Evolutionary conservation across 2,797 vertebrate genomes (phyloP).

Genomic region (Eulemur albifrons): DNA sequence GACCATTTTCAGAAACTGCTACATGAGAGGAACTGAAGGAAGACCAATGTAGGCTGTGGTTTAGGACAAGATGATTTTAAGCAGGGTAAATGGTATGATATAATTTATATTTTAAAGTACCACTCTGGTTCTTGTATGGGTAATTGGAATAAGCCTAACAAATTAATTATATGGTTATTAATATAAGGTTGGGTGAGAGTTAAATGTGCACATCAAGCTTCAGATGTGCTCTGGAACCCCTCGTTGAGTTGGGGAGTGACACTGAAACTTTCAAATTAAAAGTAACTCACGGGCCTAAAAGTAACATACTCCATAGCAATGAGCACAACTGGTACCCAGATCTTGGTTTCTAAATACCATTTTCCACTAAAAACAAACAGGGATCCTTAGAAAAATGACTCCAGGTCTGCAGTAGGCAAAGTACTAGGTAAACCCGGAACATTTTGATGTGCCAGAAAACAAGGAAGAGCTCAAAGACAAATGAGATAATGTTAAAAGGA

Average conservation of each 20-base stretch:
- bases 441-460: not conserved
- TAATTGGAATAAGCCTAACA: not conserved
- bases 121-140: not conserved
- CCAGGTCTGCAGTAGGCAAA: not conserved
- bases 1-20: not conserved
- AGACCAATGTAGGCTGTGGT: not conserved
- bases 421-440: not conserved
- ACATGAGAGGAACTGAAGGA: not conserved
- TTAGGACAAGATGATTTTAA: not conserved
- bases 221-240: not conserved
- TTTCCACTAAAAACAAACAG: not conserved
- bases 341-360: not conserved
- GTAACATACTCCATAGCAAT: not conserved
- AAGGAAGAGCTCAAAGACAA: not conserved
- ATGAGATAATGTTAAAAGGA: not conserved
- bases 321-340: not conserved
- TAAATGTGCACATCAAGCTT: not conserved
- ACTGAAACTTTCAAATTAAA: not conserved
- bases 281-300: not conserved
- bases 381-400: not conserved
- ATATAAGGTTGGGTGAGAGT: not conserved
- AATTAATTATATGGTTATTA: not conserved
- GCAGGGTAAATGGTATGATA: not conserved
- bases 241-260: not conserved
- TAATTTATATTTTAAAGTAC: not conserved